A percentile compares a stretch with the other conserved stretches of the same genome.
These are phyloP conservation scores for Ia io DNA, from an alignment of 2,113 vertebrate species.

Conservation along the genomic window DNA sequence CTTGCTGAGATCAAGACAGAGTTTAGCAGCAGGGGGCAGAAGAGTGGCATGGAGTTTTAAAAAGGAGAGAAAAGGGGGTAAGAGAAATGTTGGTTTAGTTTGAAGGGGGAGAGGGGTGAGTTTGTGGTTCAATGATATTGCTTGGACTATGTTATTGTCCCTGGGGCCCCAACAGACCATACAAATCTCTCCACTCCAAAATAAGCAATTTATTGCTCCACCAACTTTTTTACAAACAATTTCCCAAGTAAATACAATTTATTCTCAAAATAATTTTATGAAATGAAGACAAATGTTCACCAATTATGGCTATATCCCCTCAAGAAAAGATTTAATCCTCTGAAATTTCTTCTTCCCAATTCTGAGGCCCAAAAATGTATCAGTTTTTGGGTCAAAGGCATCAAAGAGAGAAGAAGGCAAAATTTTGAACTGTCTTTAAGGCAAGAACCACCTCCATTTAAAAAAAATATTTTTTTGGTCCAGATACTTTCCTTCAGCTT, in stretches of 20 bases:
- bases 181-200: slow-evolving; percentile 49
- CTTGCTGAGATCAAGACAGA: background rate
- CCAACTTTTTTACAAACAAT: slow-evolving; percentile 43
- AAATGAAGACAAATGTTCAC: slow-evolving; percentile 44
- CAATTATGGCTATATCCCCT: background rate
- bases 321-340: slow-evolving; percentile 24
- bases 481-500: slow-evolving; percentile 46
- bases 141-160: background rate
- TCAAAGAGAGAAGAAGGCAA: background rate
- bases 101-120: background rate
- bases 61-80: background rate
- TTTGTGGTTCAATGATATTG: background rate
- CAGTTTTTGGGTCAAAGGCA: slow-evolving; percentile 6
- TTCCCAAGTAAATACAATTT: slow-evolving; percentile 57
- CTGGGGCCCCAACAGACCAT: background rate
- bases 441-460: background rate
- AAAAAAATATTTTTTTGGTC: background rate
- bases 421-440: background rate
- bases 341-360: background rate
- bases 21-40: background rate
- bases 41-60: background rate
- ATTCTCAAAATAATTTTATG: slow-evolving; percentile 59
- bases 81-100: background rate
- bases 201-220: slow-evolving; percentile 59
- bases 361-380: background rate